phyloP scores from a whole-genome alignment of 2,888 invertebrate species.

The Hirtodrosophila histrioides region DNA sequence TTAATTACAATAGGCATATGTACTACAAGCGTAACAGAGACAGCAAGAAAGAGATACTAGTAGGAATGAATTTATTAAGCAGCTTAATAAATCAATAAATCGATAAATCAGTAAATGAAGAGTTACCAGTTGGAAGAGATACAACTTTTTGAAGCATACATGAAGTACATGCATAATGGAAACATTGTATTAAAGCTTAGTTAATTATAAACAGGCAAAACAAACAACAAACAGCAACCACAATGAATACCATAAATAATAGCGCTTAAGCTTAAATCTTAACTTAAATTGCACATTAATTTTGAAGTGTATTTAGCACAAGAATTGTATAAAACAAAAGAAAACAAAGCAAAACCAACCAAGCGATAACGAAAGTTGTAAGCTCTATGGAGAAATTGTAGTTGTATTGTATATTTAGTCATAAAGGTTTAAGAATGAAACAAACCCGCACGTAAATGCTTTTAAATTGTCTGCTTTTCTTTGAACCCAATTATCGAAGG shows the following conservation, averaged over 20 bases:
- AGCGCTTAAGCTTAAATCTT: constrained; percentile 57
- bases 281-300: constrained; percentile 76
- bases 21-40: constrained; percentile 40
- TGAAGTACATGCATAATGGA: constrained; percentile 64
- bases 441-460: constrained; percentile 54
- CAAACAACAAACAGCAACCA: constrained; percentile 30
- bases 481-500: constrained; percentile 18
- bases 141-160: constrained; percentile 63
- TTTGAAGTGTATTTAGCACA: constrained; percentile 76
- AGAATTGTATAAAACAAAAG: constrained; percentile 65
- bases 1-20: constrained; percentile 62
- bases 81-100: constrained; percentile 76
- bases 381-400: constrained; percentile 54
- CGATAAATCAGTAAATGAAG: constrained; percentile 19
- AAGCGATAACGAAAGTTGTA: constrained; percentile 33
- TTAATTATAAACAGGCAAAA: constrained; percentile 64
- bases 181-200: constrained; percentile 63
- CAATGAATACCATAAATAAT: constrained; percentile 47
- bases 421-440: constrained; percentile 50
- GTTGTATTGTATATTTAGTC: constrained; percentile 74
- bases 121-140: constrained; percentile 46
- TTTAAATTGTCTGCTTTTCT: constrained; percentile 69
- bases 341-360: constrained; percentile 35
- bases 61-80: constrained; percentile 70
- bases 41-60: constrained; percentile 18